Conservation (phyloP, 2,797 vertebrate species). For the Taenioides sp. region DNA sequence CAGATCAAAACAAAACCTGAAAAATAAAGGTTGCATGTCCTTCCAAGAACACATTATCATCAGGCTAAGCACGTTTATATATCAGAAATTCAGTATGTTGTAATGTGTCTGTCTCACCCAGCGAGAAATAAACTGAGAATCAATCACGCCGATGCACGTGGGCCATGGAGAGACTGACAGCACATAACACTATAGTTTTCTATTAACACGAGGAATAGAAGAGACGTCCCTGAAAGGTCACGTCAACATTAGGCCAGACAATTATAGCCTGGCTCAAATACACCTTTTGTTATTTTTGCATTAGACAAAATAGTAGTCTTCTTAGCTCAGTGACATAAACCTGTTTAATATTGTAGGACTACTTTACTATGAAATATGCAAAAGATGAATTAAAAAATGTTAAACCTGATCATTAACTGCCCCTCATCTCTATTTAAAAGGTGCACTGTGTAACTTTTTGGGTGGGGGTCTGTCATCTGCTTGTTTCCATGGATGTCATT, state of each 20-base stretch:
- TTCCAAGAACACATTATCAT: not conserved
- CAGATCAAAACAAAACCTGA: not conserved
- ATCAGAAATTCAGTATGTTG: constrained; percentile 16
- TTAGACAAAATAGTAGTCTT: not conserved
- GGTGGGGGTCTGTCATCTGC: too few relatives aligned
- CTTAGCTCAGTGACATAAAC: too few relatives aligned
- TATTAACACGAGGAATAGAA: constrained; percentile 49
- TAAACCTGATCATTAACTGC: too few relatives aligned
- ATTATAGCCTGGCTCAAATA: constrained; percentile 35
- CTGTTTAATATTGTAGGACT: not conserved
- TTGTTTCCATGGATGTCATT: too few relatives aligned
- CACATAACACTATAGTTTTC: constrained; percentile 66
- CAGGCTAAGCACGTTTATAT: constrained; percentile 22
- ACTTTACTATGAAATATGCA: too few relatives aligned
- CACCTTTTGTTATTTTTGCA: constrained; percentile 13
- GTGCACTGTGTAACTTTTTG: too few relatives aligned
- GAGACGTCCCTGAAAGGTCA: constrained; percentile 31
- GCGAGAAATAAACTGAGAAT: constrained; percentile 61
- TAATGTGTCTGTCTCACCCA: constrained; percentile 49
- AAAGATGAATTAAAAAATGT: too few relatives aligned
- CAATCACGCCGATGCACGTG: constrained; percentile 60
- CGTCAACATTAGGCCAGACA: constrained; percentile 48
- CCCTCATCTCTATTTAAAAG: too few relatives aligned
- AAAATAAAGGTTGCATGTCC: constrained; percentile 1
- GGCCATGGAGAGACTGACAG: constrained; percentile 46